Evolutionary conservation across 2,888 invertebrate genomes (phyloP), one percentile per base, ranked within the genome.

Genomic region (Helleia helle): DNA sequence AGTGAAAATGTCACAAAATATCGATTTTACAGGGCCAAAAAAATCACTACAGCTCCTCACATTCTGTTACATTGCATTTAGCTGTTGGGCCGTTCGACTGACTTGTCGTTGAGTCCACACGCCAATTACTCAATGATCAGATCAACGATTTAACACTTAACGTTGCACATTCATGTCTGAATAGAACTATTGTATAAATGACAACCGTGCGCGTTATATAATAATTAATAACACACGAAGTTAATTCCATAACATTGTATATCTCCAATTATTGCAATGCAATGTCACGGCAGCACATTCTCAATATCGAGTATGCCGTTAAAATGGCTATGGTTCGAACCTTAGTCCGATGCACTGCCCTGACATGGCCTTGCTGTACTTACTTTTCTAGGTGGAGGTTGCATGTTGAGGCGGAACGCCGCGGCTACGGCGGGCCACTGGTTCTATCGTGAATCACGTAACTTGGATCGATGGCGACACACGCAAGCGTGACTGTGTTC

Each of bases 311-410:
- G 22, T 22, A 5, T 22, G n/a, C 7, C 9, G 2, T 17, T 11
- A 11, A 14, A n/a, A n/a, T n/a, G 26, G 26, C 18, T 22, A 22
- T 11, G 12, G 18, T 18, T n/a, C 3, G 8, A 11, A 17, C 29
- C n/a, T n/a, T n/a, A n/a, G n/a, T n/a, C n/a, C n/a, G n/a, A n/a
- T n/a, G n/a, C n/a, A n/a, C 27, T 12, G 13, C 13, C 28, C 34
- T 25, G 28, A 41, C 44, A 14, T 30, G 27, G 40, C 9, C 29
- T 12, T 44, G 24, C 29, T 29, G 27, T 49, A 71, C 88, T 89
- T 87, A 93, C 93, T 91, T 93, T 93, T 83, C 93, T 91, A 70
- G 93, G 93, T 65, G 93, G 93, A 65, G 93, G 93, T 89, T 93
- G 93, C 93, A 93, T 93, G 84, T 63, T 76, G 72, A 48, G 50